Conservation (phyloP, 2,888 invertebrate genomes). For the Phymatocera aterrima region DNA sequence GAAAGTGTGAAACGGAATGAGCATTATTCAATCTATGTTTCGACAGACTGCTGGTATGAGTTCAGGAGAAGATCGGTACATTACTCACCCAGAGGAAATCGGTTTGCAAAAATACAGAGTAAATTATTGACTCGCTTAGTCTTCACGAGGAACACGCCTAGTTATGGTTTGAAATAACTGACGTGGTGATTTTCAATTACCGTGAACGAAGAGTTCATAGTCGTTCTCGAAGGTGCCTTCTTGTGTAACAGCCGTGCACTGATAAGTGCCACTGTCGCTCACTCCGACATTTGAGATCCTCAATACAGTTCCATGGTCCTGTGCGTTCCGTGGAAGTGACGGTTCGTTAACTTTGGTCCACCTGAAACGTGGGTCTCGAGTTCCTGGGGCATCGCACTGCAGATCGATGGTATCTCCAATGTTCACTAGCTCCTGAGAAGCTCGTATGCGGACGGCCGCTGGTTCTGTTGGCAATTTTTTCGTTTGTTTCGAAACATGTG, state of each 20-base stretch:
- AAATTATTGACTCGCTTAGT: background rate
- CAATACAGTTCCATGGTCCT: constrained; percentile 77
- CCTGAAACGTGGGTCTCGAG: constrained; percentile 64
- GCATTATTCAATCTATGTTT: background rate
- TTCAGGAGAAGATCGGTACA: background rate
- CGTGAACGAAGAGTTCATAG: constrained; percentile 78
- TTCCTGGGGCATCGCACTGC: constrained; percentile 79
- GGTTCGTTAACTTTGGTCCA: constrained; percentile 80
- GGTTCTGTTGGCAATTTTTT: background rate
- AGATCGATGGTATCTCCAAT: constrained; percentile 81
- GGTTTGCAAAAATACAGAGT: background rate
- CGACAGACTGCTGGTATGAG: background rate
- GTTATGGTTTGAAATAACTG: background rate
- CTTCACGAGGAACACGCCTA: background rate
- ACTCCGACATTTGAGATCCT: constrained; percentile 78
- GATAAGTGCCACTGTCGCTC: constrained; percentile 82
- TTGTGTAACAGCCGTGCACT: constrained; percentile 79
- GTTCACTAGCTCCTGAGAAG: constrained; percentile 74
- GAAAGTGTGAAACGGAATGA: background rate
- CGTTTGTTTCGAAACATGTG: background rate
- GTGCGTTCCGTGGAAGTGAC: constrained; percentile 78
- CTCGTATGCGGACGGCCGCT: constrained; percentile 65
- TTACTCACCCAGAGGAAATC: constrained; percentile 26
- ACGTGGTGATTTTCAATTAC: constrained; percentile 70
- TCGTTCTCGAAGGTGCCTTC: constrained; percentile 78